These are phyloP conservation scores for Automeris io DNA, from an alignment of 2,888 invertebrate genomes.

Conservation along the genomic window DNA sequence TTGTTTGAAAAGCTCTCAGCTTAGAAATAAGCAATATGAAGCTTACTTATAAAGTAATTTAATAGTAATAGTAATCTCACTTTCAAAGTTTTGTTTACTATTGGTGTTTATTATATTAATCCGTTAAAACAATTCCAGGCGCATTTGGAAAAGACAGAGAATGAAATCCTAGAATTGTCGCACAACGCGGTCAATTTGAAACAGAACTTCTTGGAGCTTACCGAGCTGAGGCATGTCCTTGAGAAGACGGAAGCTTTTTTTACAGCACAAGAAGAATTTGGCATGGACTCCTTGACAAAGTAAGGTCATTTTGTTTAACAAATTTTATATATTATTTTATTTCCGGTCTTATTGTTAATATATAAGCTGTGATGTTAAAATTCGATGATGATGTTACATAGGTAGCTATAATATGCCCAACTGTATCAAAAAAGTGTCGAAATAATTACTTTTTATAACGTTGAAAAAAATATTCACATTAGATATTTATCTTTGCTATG, in stretches of 20 bases:
- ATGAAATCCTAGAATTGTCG: conserved; percentile 94
- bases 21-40: background rate
- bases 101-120: too few species aligned
- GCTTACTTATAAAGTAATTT: background rate
- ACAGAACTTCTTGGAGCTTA: conserved; percentile 93
- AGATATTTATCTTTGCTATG: too few species aligned
- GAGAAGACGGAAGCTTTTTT: conserved; percentile 95
- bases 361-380: too few species aligned
- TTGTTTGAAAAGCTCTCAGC: background rate
- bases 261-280: conserved; percentile 86
- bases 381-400: too few species aligned
- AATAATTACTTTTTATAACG: too few species aligned
- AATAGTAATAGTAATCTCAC: background rate
- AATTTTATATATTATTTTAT: too few species aligned
- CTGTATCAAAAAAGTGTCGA: too few species aligned
- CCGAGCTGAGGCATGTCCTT: conserved; percentile 92
- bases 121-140: conserved; percentile 71
- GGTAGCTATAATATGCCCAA: too few species aligned
- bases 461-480: too few species aligned
- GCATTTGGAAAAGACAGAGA: conserved; percentile 96
- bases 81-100: background rate
- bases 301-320: too few species aligned
- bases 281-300: conserved; percentile 80
- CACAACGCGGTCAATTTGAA: conserved; percentile 95
- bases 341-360: too few species aligned